Evolutionary conservation across 2,797 vertebrate species (phyloP).

Genomic region (Neopelma chrysocephalum): DNA sequence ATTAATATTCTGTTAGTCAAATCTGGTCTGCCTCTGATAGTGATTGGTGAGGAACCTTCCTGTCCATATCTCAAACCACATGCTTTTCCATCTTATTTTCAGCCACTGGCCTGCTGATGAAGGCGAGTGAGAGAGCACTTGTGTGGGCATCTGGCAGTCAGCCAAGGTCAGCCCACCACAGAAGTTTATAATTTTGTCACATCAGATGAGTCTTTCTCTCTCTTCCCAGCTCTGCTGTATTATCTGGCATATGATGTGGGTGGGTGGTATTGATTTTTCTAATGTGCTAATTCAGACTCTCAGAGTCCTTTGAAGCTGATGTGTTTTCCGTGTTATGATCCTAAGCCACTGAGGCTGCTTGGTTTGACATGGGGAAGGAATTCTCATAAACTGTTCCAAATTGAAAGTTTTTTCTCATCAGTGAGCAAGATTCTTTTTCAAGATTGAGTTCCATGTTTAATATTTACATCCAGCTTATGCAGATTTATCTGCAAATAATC

Average conservation of each 20-base stretch:
- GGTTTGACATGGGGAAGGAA: neutral
- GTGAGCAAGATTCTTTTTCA: neutral
- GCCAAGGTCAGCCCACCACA: neutral
- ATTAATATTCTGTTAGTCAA: neutral
- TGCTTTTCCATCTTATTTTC: neutral
- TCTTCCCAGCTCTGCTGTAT: neutral
- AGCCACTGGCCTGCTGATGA: neutral
- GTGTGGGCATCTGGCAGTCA: neutral
- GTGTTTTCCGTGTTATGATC: neutral
- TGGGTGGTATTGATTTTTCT: neutral
- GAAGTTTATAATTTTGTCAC: neutral
- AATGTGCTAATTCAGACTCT: neutral
- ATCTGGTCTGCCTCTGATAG: neutral
- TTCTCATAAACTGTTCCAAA: neutral
- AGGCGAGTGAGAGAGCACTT: neutral
- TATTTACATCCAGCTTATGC: neutral
- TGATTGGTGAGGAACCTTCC: neutral
- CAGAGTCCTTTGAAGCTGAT: neutral
- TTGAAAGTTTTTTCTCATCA: neutral
- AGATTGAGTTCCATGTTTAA: neutral
- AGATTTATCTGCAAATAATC: neutral
- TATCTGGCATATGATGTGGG: neutral
- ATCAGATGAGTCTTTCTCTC: neutral
- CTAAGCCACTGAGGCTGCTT: neutral
- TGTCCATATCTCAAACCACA: neutral